Base-by-base conservation (phyloP, 2,797 vertebrate species). In the Rhabdomys pumilio region DNA sequence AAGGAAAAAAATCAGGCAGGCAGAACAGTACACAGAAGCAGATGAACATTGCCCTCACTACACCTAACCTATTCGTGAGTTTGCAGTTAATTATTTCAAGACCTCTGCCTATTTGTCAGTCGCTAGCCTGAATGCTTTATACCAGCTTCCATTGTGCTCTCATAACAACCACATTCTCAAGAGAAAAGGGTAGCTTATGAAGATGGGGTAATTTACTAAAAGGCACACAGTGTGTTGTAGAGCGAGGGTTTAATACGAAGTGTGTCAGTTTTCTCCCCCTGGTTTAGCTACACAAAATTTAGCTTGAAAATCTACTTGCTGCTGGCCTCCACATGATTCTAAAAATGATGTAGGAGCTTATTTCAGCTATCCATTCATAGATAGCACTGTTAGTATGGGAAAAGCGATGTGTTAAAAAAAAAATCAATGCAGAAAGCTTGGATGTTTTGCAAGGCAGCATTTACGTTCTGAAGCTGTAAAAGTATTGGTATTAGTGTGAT, bases 361-460 rank as follows among this genome's bases (percentile, higher is more conserved):
- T 95, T 87, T 96, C n/a, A 53, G 41, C 20, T 57, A 29, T 65
- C 10, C 20, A 89, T 83, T 95, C 76, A 85, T 44, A 93, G 76
- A 29, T 5, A 67, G 38, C 75, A n/a, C 50, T 92, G 69, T 95
- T 90, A 59, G 50, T 61, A 80, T 67, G 11, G 57, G 82, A 63
- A 96, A 19, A 31, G 77, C 7, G 9, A 79, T 84, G 73, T 76
- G 24, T 83, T 50, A 85, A 34, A 96, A 91, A 93, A 67, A 67
- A 85, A 67, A 85, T 53, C 22, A 79, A 95, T 94, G 67, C 81
- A 90, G 90, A 92, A 96, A 93, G 92, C 83, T 63, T 9, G 69
- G 41, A 90, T 88, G 63, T 91, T 95, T 95, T 97, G 53, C 41
- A 67, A 97, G 92, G 55, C 67, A 95, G 61, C 53, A 41, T 97